Percentiles rank a stretch among this genome's conserved stretches.
These are phyloP conservation scores for Mesitornis unicolor DNA, from an alignment of 2,113 vertebrate genomes.

Conservation along the genomic window DNA sequence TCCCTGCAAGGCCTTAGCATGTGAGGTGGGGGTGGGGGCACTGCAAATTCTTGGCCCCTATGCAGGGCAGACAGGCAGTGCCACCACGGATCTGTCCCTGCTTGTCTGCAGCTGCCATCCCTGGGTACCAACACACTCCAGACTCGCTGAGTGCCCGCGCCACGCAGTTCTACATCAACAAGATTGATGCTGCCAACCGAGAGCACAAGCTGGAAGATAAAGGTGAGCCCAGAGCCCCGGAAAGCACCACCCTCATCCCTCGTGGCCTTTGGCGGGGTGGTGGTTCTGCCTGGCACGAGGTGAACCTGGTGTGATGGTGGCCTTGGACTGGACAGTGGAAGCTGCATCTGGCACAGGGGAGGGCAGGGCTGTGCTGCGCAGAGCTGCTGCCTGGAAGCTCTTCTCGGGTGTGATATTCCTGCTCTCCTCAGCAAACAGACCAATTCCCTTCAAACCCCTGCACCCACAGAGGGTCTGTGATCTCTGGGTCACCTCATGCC, in stretches of 20 bases:
- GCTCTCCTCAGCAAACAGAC: neutral
- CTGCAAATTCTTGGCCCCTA: conserved; percentile 56
- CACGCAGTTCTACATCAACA: conserved; percentile 89
- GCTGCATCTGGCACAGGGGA: neutral
- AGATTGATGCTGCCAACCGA: conserved; percentile 84
- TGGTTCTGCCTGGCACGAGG: neutral
- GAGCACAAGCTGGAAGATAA: conserved; percentile 92
- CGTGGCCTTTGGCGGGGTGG: neutral
- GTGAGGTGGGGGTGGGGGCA: conserved; percentile 52
- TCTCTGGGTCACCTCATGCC: neutral
- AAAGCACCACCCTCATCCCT: neutral
- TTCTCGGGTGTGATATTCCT: neutral
- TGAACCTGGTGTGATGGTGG: neutral
- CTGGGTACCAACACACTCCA: conserved; percentile 91
- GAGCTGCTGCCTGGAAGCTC: neutral
- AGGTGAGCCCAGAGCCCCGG: conserved; percentile 72
- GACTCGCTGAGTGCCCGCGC: conserved; percentile 77
- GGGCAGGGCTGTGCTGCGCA: neutral
- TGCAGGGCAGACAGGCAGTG: conserved; percentile 1
- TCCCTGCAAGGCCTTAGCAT: conserved; percentile 57
- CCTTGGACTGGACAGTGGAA: neutral
- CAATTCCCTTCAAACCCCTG: neutral
- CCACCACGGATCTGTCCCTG: conserved; percentile 6
- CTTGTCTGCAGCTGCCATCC: conserved; percentile 82
- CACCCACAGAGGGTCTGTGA: neutral